Percentiles rank a stretch among this genome's conserved stretches.
These are phyloP conservation scores for Andrena camellia DNA, from an alignment of 2,888 invertebrate species.

Conservation along the genomic window DNA sequence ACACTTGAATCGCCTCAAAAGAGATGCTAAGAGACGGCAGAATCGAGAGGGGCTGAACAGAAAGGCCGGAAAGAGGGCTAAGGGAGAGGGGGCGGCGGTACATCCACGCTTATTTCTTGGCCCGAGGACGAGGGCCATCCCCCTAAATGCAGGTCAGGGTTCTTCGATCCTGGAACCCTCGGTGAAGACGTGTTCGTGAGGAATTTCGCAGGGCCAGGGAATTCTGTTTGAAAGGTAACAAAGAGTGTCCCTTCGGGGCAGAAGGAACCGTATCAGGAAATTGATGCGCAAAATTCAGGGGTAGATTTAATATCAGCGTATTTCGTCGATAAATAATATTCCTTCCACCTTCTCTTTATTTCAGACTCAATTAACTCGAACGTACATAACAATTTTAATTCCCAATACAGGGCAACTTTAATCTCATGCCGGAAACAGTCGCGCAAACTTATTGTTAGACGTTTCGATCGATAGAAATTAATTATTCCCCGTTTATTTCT, in stretches of 20 bases:
- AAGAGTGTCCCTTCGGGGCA: background rate
- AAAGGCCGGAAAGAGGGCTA: conserved; percentile 49
- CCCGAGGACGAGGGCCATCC: conserved; percentile 24
- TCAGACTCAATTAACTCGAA: too few species aligned
- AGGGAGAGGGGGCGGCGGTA: conserved; percentile 13
- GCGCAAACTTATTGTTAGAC: too few species aligned
- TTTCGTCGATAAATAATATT: too few species aligned
- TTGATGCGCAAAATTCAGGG: too few species aligned
- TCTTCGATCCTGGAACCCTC: conserved; percentile 37
- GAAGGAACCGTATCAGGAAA: too few species aligned
- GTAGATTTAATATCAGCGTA: too few species aligned
- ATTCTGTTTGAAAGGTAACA: background rate
- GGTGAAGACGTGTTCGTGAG: background rate
- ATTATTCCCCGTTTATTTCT: too few species aligned
- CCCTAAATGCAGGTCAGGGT: conserved; percentile 47
- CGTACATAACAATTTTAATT: too few species aligned
- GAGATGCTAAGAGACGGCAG: conserved; percentile 58
- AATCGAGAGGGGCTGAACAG: conserved; percentile 58
- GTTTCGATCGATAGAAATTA: too few species aligned
- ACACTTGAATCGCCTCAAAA: conserved; percentile 55
- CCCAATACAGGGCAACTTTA: too few species aligned
- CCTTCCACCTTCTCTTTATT: too few species aligned
- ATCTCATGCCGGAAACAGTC: too few species aligned
- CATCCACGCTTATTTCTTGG: conserved; percentile 56
- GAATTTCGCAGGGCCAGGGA: background rate